Conservation (phyloP, 2,888 invertebrate genomes). For the Parthenolecanium corni region DNA sequence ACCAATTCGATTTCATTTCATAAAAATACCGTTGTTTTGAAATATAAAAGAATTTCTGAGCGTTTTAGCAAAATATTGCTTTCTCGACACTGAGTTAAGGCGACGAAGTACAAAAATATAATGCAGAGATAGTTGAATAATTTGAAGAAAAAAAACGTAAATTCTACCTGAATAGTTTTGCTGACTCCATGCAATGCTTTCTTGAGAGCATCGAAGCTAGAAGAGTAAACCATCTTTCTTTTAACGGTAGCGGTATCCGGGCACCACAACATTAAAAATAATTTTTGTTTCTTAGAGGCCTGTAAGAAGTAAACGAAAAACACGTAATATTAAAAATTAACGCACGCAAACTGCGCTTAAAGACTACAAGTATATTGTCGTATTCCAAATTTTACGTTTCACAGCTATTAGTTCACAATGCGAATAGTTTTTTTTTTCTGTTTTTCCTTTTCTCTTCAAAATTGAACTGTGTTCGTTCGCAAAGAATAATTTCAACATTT, state of each 20-base stretch:
- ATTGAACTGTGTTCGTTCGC: background rate
- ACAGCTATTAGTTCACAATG: too few species aligned
- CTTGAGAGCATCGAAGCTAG: slow-evolving; percentile 96
- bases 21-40: too few species aligned
- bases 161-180: slow-evolving; percentile 75
- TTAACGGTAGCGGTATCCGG: slow-evolving; percentile 91
- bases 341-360: background rate
- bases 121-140: too few species aligned
- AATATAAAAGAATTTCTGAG: too few species aligned
- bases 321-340: background rate
- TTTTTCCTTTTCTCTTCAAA: background rate
- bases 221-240: slow-evolving; percentile 70
- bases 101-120: too few species aligned
- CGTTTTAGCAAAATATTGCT: too few species aligned
- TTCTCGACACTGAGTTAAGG: too few species aligned
- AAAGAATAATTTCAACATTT: background rate
- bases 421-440: too few species aligned
- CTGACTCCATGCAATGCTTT: slow-evolving; percentile 92
- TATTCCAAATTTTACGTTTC: too few species aligned
- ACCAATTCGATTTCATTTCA: too few species aligned
- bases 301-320: slow-evolving; percentile 35
- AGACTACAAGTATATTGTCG: background rate
- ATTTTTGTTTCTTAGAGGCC: slow-evolving; percentile 93
- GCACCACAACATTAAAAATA: slow-evolving; percentile 97
- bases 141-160: too few species aligned